These are phyloP conservation scores for Axea sp. DNA, from an alignment of 2,888 invertebrate species.

Conservation along the genomic window DNA sequence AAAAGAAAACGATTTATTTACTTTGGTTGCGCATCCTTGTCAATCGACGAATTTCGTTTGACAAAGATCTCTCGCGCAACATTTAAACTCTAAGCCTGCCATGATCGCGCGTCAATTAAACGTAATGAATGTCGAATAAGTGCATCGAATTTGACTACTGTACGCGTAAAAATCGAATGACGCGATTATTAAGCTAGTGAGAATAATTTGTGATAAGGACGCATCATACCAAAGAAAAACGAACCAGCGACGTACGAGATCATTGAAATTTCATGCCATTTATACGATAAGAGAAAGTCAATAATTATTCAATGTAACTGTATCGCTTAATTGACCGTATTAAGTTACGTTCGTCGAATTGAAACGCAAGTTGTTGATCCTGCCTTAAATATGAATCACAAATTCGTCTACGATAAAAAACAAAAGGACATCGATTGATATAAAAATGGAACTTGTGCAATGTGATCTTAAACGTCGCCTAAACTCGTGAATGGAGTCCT, in stretches of 20 bases:
- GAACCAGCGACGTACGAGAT: slow-evolving; percentile 64
- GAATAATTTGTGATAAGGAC: slow-evolving; percentile 75
- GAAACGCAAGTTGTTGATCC: slow-evolving; percentile 8
- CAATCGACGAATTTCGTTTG: no score
- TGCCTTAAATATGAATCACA: slow-evolving; percentile 25
- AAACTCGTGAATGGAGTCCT: slow-evolving; percentile 10
- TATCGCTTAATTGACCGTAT: background rate
- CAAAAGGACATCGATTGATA: no score
- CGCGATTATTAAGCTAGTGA: slow-evolving; percentile 64
- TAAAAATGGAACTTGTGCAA: no score
- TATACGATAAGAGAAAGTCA: slow-evolving; percentile 21
- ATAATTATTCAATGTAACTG: slow-evolving; percentile 9
- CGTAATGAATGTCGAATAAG: slow-evolving; percentile 32
- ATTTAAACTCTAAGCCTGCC: slow-evolving; percentile 3
- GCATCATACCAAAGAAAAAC: slow-evolving; percentile 72
- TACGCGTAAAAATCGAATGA: slow-evolving; percentile 20
- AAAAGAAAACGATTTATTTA: no score
- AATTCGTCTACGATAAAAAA: background rate
- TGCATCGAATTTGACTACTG: slow-evolving; percentile 8
- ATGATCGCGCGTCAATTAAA: slow-evolving; percentile 60
- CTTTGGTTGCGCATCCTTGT: no score
- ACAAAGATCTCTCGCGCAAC: no score
- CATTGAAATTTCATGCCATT: slow-evolving; percentile 35
- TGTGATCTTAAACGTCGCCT: slow-evolving; percentile 38
- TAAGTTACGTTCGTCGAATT: background rate